Evolutionary conservation across 2,888 invertebrate species (phyloP).

Genomic region (Parapristionchus giblindavisi): DNA sequence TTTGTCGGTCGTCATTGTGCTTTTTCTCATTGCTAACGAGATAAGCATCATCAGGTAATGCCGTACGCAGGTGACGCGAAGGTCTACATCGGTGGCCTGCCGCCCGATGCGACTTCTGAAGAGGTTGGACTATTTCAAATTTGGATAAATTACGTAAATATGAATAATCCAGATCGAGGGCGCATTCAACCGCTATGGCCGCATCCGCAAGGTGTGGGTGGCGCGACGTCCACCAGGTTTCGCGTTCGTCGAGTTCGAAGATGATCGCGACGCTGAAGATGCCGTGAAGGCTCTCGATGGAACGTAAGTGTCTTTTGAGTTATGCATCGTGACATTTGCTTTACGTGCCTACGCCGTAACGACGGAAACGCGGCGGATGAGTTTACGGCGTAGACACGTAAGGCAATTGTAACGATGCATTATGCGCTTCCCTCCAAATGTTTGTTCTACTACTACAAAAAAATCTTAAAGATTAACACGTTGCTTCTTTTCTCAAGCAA

Average conservation of each 20-base stretch:
- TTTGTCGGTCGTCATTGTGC: background rate
- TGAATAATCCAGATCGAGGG: constrained; percentile 77
- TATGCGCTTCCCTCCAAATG: too few species aligned
- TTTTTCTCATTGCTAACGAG: constrained; percentile 4
- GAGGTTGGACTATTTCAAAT: constrained; percentile 46
- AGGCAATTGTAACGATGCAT: too few species aligned
- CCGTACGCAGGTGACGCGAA: constrained; percentile 73
- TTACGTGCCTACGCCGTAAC: background rate
- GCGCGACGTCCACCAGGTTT: constrained; percentile 86
- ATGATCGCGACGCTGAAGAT: constrained; percentile 79
- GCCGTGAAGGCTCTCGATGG: constrained; percentile 72
- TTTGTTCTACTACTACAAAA: too few species aligned
- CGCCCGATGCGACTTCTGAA: constrained; percentile 81
- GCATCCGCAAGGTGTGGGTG: constrained; percentile 90
- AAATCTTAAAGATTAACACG: too few species aligned
- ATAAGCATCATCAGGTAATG: constrained; percentile 31
- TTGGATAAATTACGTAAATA: background rate
- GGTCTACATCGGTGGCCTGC: constrained; percentile 90
- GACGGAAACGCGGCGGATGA: background rate
- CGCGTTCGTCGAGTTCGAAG: constrained; percentile 74
- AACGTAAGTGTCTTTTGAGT: constrained; percentile 79
- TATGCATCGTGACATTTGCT: background rate
- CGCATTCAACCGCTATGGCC: constrained; percentile 87
- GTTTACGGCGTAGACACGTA: background rate
- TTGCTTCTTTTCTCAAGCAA: too few species aligned